Conservation (phyloP, 2,888 invertebrate species). For the Branchellion lobata region DNA sequence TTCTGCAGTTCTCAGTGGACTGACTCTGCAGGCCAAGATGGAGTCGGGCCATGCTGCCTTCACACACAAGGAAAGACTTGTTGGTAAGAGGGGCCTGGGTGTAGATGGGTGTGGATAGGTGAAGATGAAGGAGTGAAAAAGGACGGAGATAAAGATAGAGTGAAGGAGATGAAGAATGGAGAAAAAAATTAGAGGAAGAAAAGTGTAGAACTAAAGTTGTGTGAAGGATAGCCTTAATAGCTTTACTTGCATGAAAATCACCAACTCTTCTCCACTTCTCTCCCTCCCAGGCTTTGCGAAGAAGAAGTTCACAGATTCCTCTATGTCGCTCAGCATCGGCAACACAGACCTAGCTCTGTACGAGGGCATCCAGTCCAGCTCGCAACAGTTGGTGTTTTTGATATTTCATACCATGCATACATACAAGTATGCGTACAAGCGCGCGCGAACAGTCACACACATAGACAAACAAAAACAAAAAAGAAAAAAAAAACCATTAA, state of each 20-base stretch:
- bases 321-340: conserved; percentile 79
- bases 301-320: conserved; percentile 60
- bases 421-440: not conserved
- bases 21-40: conserved; percentile 91
- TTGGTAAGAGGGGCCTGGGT: conserved; percentile 54
- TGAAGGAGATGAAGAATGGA: too few relatives aligned
- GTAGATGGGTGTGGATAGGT: not conserved
- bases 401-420: not conserved
- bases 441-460: conserved; percentile 9
- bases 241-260: not conserved
- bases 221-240: not conserved
- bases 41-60: conserved; percentile 85
- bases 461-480: not conserved
- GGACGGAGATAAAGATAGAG: too few relatives aligned
- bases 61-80: conserved; percentile 79
- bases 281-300: conserved; percentile 56
- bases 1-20: conserved; percentile 84
- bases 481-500: not conserved
- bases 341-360: conserved; percentile 85
- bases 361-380: conserved; percentile 84
- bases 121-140: not conserved
- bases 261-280: not conserved
- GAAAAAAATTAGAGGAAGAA: too few relatives aligned
- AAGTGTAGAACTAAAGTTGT: not conserved
- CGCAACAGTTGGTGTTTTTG: conserved; percentile 74